These are phyloP conservation scores for Hylaeus anthracinus DNA, from an alignment of 1,140 invertebrate genomes.

Conservation along the genomic window DNA sequence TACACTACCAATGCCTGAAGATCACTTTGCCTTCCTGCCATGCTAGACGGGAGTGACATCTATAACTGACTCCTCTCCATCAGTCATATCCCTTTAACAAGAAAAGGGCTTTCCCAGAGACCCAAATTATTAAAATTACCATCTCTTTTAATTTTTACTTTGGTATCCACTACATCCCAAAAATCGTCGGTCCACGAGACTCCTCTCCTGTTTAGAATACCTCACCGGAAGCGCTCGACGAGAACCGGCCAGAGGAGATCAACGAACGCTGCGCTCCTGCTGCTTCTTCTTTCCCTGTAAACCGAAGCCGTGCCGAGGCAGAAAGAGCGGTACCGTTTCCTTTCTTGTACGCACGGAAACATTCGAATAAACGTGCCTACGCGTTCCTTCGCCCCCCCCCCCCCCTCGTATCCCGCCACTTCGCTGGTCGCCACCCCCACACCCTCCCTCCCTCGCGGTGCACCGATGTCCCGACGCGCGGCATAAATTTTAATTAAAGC, in stretches of 20 bases:
- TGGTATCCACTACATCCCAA: no score
- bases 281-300: neutral
- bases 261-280: constrained; percentile 26
- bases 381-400: constrained; percentile 10
- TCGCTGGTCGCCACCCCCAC: neutral
- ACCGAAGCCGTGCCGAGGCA: constrained; percentile 13
- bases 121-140: no score
- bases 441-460: constrained; percentile 4
- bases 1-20: no score
- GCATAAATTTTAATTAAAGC: constrained; percentile 78
- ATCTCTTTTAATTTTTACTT: no score
- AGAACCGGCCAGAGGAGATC: constrained; percentile 23
- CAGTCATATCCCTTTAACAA: no score
- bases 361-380: constrained; percentile 45
- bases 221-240: constrained; percentile 29
- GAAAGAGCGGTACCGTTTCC: constrained; percentile 45
- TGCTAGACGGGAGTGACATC: no score
- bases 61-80: no score
- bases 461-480: constrained; percentile 62
- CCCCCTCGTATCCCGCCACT: neutral
- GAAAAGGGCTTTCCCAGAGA: no score
- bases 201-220: constrained; percentile 1
- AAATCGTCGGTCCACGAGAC: neutral
- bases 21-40: no score
- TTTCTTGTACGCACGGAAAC: constrained; percentile 31